Conservation (phyloP, 2,797 vertebrate genomes). For the Clarias pachynema region DNA sequence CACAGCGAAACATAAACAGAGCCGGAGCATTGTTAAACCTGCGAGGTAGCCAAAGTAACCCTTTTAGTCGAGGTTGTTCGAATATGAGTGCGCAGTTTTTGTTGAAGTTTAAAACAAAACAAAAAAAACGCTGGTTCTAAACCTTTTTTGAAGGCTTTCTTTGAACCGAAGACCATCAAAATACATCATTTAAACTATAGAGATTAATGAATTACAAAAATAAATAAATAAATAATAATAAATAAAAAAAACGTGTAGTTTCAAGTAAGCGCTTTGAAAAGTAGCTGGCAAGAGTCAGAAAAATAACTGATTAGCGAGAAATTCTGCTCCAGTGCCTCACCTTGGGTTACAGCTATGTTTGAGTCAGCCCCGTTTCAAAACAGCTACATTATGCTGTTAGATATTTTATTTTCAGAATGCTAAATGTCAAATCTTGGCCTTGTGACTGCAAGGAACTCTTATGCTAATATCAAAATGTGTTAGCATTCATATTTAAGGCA, state of each 20-base stretch:
- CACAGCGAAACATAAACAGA: conserved; percentile 31
- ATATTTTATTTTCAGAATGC: conserved; percentile 79
- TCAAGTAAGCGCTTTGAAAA: conserved; percentile 74
- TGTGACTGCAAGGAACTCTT: conserved; percentile 78
- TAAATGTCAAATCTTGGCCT: conserved; percentile 79
- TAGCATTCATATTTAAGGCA: conserved; percentile 80
- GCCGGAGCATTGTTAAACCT: conserved; percentile 5
- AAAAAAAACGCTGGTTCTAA: background rate
- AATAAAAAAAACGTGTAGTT: conserved; percentile 70
- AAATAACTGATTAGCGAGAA: conserved; percentile 59
- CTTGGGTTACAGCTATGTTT: conserved; percentile 54
- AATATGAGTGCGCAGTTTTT: background rate
- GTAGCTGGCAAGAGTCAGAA: conserved; percentile 67
- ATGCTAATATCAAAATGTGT: conserved; percentile 76
- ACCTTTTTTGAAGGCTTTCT: background rate
- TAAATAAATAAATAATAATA: conserved; percentile 39
- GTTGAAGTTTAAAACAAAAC: conserved; percentile 3
- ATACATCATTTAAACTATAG: conserved; percentile 40
- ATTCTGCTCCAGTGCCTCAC: conserved; percentile 38
- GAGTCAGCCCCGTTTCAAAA: conserved; percentile 62
- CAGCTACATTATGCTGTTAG: conserved; percentile 76
- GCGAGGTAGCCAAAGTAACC: conserved; percentile 1
- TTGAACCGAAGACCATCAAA: conserved; percentile 18
- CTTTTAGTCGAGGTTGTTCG: background rate
- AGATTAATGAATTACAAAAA: conserved; percentile 73